A percentile compares a stretch with the other conserved stretches of the same genome.
Evolutionary conservation across 2,797 vertebrate species (phyloP).

Genomic region (Artibeus lituratus): DNA sequence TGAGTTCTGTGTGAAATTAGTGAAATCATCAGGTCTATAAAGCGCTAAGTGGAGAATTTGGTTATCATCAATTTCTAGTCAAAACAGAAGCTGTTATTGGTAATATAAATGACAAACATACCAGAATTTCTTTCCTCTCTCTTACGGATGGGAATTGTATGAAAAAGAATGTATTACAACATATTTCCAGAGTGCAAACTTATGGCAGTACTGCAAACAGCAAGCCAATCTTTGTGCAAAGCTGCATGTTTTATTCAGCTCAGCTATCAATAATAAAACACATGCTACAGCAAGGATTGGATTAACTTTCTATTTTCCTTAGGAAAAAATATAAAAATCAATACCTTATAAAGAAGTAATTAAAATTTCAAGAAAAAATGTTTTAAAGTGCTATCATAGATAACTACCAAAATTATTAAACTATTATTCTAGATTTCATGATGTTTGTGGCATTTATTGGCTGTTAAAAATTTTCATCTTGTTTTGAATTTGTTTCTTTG

Average conservation of each 20-base stretch:
- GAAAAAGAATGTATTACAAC: constrained; percentile 17
- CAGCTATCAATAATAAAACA: constrained; percentile 23
- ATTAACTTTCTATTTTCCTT: constrained; percentile 44
- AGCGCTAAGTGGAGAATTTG: background rate
- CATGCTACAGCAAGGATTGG: background rate
- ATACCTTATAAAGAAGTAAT: background rate
- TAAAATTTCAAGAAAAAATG: background rate
- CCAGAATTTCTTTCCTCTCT: background rate
- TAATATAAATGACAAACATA: background rate
- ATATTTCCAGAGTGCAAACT: background rate
- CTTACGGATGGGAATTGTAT: background rate
- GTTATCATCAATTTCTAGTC: background rate
- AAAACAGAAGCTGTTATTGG: background rate
- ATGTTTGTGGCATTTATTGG: background rate
- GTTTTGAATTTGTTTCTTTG: background rate
- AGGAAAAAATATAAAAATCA: background rate
- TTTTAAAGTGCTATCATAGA: background rate
- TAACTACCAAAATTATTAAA: background rate
- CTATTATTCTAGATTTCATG: background rate
- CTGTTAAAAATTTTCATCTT: background rate
- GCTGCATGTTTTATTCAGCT: constrained; percentile 25
- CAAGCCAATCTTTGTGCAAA: background rate
- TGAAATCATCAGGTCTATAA: background rate
- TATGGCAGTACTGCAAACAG: background rate
- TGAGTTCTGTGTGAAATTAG: constrained; percentile 11